Base-by-base conservation (phyloP, 2,888 invertebrate species). In the Drosophila cracens region DNA sequence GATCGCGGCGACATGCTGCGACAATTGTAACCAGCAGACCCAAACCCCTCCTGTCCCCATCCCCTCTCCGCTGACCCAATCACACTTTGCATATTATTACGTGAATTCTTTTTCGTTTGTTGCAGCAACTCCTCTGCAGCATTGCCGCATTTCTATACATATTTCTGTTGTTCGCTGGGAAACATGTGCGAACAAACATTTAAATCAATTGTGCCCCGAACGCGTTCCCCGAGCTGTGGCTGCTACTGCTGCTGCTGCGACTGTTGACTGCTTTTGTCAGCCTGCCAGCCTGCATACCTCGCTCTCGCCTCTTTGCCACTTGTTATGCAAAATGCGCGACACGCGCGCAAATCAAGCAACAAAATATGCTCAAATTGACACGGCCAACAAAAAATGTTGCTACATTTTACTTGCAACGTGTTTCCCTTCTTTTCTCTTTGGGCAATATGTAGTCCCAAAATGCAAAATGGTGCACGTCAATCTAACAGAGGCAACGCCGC, bases 171-270 rank as follows among this genome's bases (percentile, higher is more conserved):
- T 40, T 56, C 65, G 51, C 66, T 67, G 71, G 57, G 60, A 64
- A 88, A 87, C 85, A 86, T 86, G 85, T 87, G 87, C 89, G 87
- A 46, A 46, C 89, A 89, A 89, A 86, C 89, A 86, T 89, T 85
- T 86, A 86, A 86, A 87, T 86, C 85, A 86, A 86, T 86, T 86
- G 85, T 83, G 87, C 68, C 71, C 66, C 81, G 52, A 76, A 76
- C 64, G 61, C 49, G 21, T 13, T 70, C 78, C 74, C 81, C 16
- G 13, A 63, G 56, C 53, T 34, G 43, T 16, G 5, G 31, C 31
- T 10, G 8, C 29, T 21, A 21, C 33, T 34, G 4, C 40, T n/a
- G 5, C 38, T 27, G 33, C 33, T 13, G 18, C 36, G 36, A 27
- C 36, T 56, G 56, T n/a, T 56, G 56, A 56, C 56, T 56, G 27